Base-by-base conservation (phyloP, 2,113 vertebrate species). In the Nothocercus julius region DNA sequence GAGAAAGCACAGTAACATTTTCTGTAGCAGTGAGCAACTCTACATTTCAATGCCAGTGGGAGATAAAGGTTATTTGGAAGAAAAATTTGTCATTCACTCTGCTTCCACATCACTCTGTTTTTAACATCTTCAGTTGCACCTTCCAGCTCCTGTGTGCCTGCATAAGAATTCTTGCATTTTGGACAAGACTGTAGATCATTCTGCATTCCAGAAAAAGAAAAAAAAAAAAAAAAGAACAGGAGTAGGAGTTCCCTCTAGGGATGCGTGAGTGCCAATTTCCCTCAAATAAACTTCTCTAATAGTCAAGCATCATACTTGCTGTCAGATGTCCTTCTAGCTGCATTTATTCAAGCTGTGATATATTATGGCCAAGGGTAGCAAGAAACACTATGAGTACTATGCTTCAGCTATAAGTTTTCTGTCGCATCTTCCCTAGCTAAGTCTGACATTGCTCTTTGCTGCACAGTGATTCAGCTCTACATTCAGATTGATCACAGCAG, bases 31-130 rank as follows among this genome's bases (percentile, higher is more conserved):
- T 47, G 25, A 93, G 45, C 32, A 91, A 51, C 42, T 54, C 40
- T 16, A 61, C 24, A 10, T 79, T 83, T 92, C 30, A 51, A 38
- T n/a, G 66, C 63, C 66, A 91, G 21, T 42, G 30, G 30, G 36
- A 89, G 28, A 53, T 45, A 66, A 79, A 84, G 2, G n/a, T 81
- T 88, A 73, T 94, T 82, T 94, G 82, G 68, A 82, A 87, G 58
- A 73, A 90, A 79, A 84, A 40, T 7, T 2, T 47, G 47, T 24
- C 79, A 75, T 70, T 54, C 11, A 58, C 53, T 79, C 72, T 78
- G 22, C 17, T 79, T 86, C 44, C 32, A 15, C 20, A 16, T 15
- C 61, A 40, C 9, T 92, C 62, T 76, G 13, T 66, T 56, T 89
- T 69, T 59, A 38, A 87, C 56, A 51, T 79, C 47, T 73, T 76